Evolutionary conservation across 1,140 invertebrate species (phyloP).

Genomic region (Leptestheria dahalacensis): DNA sequence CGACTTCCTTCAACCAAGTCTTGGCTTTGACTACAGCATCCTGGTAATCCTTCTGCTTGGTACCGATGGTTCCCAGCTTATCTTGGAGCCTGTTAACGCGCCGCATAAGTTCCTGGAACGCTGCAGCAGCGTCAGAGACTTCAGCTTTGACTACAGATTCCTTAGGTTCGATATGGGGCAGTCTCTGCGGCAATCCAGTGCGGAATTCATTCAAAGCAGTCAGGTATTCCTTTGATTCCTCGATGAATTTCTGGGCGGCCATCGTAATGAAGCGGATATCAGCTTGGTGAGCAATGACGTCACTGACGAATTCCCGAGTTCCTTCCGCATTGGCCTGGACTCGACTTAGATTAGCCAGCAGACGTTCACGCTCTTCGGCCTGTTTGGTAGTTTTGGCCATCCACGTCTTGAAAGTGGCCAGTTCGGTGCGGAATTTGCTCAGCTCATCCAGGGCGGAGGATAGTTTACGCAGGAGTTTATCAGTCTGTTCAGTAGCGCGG

Average conservation of each 20-base stretch:
- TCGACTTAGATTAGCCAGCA: slow-evolving; percentile 58
- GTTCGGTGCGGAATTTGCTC: slow-evolving; percentile 64
- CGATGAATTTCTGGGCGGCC: slow-evolving; percentile 85
- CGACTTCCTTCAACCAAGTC: slow-evolving; percentile 64
- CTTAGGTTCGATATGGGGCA: slow-evolving; percentile 56
- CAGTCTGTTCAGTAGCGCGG: slow-evolving; percentile 56
- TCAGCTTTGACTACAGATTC: slow-evolving; percentile 54
- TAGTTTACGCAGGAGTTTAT: slow-evolving; percentile 56
- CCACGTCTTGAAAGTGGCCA: slow-evolving; percentile 69
- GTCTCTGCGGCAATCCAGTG: slow-evolving; percentile 56
- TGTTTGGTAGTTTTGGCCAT: slow-evolving; percentile 58
- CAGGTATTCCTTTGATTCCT: slow-evolving; percentile 80
- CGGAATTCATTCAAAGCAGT: slow-evolving; percentile 67
- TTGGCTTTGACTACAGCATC: slow-evolving; percentile 68
- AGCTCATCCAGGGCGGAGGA: slow-evolving; percentile 71
- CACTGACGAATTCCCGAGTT: slow-evolving; percentile 73
- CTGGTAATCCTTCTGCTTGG: slow-evolving; percentile 61
- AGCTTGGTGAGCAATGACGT: slow-evolving; percentile 86
- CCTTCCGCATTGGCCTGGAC: slow-evolving; percentile 52
- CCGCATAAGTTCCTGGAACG: slow-evolving; percentile 41
- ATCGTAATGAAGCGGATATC: slow-evolving; percentile 87
- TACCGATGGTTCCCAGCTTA: slow-evolving; percentile 53
- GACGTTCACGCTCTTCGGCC: slow-evolving; percentile 71
- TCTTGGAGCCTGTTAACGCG: slow-evolving; percentile 70
- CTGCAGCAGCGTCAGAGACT: slow-evolving; percentile 35